Conservation (phyloP, 2,113 vertebrate genomes). For the Brachypteracias leptosomus region DNA sequence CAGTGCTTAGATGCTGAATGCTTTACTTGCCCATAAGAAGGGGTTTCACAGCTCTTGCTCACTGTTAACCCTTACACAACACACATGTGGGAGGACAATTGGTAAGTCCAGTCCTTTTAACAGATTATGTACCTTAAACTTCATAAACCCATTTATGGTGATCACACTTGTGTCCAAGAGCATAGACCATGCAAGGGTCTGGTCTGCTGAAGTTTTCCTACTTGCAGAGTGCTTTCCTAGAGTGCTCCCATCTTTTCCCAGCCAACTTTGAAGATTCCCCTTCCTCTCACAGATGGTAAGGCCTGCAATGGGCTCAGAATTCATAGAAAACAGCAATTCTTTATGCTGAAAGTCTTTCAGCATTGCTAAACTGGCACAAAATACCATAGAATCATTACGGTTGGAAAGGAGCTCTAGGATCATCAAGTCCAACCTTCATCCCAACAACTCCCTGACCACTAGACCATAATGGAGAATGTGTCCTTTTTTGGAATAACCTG, state of each 20-base stretch:
- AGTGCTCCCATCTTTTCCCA: neutral
- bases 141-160: neutral
- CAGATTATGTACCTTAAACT: neutral
- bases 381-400: too few species aligned
- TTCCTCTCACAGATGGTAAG: neutral
- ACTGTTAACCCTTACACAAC: neutral
- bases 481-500: neutral
- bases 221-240: neutral
- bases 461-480: neutral
- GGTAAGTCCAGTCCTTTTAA: neutral
- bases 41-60: neutral
- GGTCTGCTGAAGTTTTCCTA: neutral
- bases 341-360: neutral
- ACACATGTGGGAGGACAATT: neutral
- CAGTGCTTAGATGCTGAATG: neutral
- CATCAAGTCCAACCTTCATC: too few species aligned
- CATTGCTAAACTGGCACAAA: neutral
- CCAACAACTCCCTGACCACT: too few species aligned
- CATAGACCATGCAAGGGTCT: neutral
- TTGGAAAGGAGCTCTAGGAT: too few species aligned
- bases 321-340: neutral
- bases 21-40: neutral
- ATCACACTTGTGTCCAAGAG: neutral
- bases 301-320: neutral
- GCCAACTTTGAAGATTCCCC: neutral